phyloP scores from a whole-genome alignment of 2,888 invertebrate species.

The Hydrotaea cyrtoneurina region DNA sequence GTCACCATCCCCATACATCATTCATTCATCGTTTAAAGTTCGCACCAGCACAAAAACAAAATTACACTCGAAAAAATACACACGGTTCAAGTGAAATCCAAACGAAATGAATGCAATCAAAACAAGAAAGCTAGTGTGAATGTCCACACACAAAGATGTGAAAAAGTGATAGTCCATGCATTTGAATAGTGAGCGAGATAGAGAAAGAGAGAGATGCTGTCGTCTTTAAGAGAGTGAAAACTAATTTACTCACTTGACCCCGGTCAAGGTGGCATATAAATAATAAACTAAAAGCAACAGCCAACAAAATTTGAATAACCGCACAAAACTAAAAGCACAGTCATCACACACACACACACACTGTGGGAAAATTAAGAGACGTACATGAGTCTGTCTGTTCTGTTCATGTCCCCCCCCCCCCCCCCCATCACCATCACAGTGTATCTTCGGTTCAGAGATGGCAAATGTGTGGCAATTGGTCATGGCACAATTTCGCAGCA shows the following conservation, averaged over 20 bases:
- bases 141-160: too few species aligned
- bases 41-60: too few species aligned
- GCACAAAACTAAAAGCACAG: slow-evolving; percentile 6
- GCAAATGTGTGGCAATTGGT: slow-evolving; percentile 34
- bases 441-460: slow-evolving; percentile 21
- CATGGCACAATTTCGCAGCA: slow-evolving; percentile 10
- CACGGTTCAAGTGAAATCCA: background rate
- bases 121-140: too few species aligned
- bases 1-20: background rate
- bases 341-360: background rate
- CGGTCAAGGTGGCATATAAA: slow-evolving; percentile 59
- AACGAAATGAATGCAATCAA: background rate
- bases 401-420: too few species aligned
- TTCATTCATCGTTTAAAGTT: too few species aligned
- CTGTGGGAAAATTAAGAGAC: background rate
- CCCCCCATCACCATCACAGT: too few species aligned
- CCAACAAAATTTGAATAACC: background rate
- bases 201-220: background rate
- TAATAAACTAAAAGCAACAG: slow-evolving; percentile 20
- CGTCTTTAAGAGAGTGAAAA: background rate
- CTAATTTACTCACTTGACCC: slow-evolving; percentile 56
- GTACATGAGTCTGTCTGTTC: background rate
- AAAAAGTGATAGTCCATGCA: background rate
- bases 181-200: background rate
- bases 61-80: too few species aligned